phyloP scores from a whole-genome alignment of 2,888 invertebrate species.

The Bombyx huttoni region DNA sequence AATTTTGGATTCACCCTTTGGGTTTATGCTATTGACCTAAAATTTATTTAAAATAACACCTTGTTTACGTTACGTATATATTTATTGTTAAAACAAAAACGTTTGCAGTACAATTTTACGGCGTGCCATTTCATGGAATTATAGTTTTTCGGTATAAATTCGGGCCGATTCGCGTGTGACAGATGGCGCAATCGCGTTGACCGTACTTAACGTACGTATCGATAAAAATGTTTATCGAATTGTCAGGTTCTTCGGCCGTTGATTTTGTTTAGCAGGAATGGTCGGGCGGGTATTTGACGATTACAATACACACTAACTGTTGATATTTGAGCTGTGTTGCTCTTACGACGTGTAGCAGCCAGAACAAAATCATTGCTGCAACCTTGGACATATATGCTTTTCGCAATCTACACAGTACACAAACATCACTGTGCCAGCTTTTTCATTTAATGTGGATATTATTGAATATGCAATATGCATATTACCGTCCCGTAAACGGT shows the following conservation, averaged over 20 bases:
- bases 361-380: neutral
- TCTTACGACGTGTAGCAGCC: neutral
- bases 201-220: constrained; percentile 19
- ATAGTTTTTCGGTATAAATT: neutral
- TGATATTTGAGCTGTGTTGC: neutral
- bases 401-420: neutral
- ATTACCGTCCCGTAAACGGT: too few relatives aligned
- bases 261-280: neutral
- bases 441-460: neutral
- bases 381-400: neutral
- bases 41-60: neutral
- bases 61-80: neutral
- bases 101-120: neutral
- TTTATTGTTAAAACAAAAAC: neutral
- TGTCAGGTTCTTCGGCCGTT: constrained; percentile 2
- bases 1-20: too few relatives aligned
- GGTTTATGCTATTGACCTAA: neutral
- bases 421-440: neutral
- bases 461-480: too few relatives aligned
- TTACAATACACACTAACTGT: neutral
- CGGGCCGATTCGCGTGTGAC: constrained; percentile 9
- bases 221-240: constrained; percentile 17
- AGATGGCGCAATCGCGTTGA: constrained; percentile 13
- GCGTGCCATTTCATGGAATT: neutral
- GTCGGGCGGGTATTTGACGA: too few relatives aligned